Conservation (phyloP, 2,888 invertebrate genomes). For the Brassicogethes aeneus region DNA sequence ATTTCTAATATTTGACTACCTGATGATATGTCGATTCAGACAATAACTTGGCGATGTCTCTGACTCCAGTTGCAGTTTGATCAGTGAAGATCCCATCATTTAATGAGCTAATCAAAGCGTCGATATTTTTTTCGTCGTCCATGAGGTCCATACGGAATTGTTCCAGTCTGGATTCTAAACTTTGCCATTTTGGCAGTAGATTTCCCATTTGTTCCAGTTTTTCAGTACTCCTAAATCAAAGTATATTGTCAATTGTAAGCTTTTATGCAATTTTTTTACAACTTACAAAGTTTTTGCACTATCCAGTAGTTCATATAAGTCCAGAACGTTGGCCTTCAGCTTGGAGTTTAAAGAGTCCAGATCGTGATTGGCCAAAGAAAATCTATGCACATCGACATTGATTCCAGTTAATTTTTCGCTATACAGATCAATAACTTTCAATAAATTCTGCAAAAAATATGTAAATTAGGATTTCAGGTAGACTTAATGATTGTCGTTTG, state of each 20-base stretch:
- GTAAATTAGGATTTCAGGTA: too few relatives aligned
- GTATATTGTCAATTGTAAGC: too few relatives aligned
- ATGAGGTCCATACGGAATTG: conserved; percentile 69
- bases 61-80: conserved; percentile 47
- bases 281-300: conserved; percentile 60
- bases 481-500: too few relatives aligned
- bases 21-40: conserved; percentile 42
- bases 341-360: conserved; percentile 38
- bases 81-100: conserved; percentile 38
- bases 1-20: too few relatives aligned
- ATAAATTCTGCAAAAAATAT: conserved; percentile 42
- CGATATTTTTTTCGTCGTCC: conserved; percentile 57
- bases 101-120: conserved; percentile 43
- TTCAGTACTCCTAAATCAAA: conserved; percentile 63
- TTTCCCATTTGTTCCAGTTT: conserved; percentile 64
- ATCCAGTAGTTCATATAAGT: conserved; percentile 61
- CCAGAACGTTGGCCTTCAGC: conserved; percentile 57
- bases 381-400: conserved; percentile 50
- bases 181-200: conserved; percentile 63
- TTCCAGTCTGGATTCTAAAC: conserved; percentile 65
- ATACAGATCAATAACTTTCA: conserved; percentile 47
- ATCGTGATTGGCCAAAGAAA: conserved; percentile 43
- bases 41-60: conserved; percentile 49
- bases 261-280: too few relatives aligned
- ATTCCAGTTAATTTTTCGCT: conserved; percentile 49